These are phyloP conservation scores for Drosophila helvetica DNA, from an alignment of 2,888 invertebrate genomes.

Conservation along the genomic window DNA sequence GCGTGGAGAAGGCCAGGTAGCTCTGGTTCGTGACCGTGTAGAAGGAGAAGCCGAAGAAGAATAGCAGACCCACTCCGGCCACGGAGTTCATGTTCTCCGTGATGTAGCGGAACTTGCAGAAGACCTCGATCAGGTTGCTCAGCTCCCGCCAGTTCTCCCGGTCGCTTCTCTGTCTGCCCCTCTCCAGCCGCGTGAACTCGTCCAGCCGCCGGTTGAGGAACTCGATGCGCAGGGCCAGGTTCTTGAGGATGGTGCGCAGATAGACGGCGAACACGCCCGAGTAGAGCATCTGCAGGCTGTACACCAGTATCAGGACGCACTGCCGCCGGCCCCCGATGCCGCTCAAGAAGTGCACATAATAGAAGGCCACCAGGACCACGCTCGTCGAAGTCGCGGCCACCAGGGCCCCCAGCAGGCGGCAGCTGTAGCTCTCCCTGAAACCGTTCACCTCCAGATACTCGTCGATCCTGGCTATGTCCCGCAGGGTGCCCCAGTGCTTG, in stretches of 20 bases:
- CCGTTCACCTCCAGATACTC: conserved; percentile 61
- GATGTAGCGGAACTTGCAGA: conserved; percentile 78
- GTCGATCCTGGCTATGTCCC: conserved; percentile 71
- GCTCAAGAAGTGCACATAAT: conserved; percentile 64
- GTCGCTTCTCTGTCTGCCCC: not conserved
- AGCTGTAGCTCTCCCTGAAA: conserved; percentile 55
- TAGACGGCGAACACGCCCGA: conserved; percentile 71
- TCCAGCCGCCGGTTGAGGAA: conserved; percentile 68
- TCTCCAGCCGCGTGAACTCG: conserved; percentile 51
- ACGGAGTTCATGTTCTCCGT: conserved; percentile 73
- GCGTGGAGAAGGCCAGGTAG: conserved; percentile 74
- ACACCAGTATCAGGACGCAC: conserved; percentile 57
- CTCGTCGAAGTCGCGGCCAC: conserved; percentile 38
- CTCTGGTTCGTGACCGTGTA: conserved; percentile 81
- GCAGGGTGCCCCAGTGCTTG: conserved; percentile 64
- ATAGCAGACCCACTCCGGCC: conserved; percentile 70
- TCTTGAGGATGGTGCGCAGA: conserved; percentile 62
- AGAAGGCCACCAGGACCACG: conserved; percentile 67
- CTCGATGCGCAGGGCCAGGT: conserved; percentile 62
- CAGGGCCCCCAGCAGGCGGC: conserved; percentile 45
- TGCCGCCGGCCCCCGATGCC: conserved; percentile 45
- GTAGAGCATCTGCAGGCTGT: conserved; percentile 66
- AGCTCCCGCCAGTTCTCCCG: conserved; percentile 71
- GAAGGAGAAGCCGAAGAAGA: conserved; percentile 78
- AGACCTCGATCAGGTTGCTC: conserved; percentile 75